Evolutionary conservation across 2,888 invertebrate genomes (phyloP).

Genomic region (Hedychridium roseum): DNA sequence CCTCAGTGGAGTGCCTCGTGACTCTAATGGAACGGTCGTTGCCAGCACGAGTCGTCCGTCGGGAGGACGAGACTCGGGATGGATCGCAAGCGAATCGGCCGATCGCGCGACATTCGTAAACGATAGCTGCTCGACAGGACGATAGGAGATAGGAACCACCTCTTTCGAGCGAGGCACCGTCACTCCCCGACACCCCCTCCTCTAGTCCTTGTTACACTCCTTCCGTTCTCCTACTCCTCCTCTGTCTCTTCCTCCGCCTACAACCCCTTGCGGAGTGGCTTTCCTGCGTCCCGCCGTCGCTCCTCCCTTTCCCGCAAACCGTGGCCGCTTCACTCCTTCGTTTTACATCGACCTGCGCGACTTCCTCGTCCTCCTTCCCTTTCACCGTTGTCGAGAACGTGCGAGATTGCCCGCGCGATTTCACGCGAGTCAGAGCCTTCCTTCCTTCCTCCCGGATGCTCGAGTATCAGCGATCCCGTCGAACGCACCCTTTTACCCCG

Average conservation of each 20-base stretch:
- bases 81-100: constrained; percentile 52
- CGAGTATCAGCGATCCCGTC: too few relatives aligned
- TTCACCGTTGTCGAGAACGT: too few relatives aligned
- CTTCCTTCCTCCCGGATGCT: too few relatives aligned
- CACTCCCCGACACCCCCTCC: constrained; percentile 32
- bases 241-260: neutral
- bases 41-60: neutral
- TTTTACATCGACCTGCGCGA: too few relatives aligned
- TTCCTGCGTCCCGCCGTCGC: too few relatives aligned
- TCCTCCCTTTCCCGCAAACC: too few relatives aligned
- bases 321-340: too few relatives aligned
- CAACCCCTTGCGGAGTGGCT: too few relatives aligned
- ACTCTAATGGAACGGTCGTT: neutral
- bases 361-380: too few relatives aligned
- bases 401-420: too few relatives aligned
- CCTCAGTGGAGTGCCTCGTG: neutral
- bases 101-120: constrained; percentile 59
- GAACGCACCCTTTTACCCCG: too few relatives aligned
- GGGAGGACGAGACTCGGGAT: constrained; percentile 22
- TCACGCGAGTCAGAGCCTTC: too few relatives aligned
- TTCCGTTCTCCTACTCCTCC: constrained; percentile 10
- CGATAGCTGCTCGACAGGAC: constrained; percentile 57
- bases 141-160: constrained; percentile 57
- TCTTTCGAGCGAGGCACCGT: constrained; percentile 22
- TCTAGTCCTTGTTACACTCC: constrained; percentile 15